Base-by-base conservation (phyloP, 2,888 invertebrate genomes). In the Leptinotarsa rubiginosa region DNA sequence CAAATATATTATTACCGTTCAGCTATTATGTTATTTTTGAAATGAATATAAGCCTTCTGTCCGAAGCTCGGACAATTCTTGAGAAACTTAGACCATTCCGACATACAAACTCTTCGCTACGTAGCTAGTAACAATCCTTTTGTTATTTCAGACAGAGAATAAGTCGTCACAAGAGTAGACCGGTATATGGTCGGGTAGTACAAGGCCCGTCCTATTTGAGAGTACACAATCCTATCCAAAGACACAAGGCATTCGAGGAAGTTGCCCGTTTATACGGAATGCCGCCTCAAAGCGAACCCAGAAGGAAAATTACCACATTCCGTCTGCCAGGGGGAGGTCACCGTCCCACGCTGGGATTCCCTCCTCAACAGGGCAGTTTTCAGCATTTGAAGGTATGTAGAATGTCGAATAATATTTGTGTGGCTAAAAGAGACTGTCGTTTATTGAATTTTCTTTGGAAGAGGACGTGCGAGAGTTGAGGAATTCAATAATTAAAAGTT, bases 111-210 rank as follows among this genome's bases (percentile, higher is more conserved):
- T 31, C 0, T 7, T 31, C 31, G 31, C 31, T 31, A 31, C 31
- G 7, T 7, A 4, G 7, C 1, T 31, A 7, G 31, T 31, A 31
- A 31, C 31, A 7, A 31, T 7, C 7, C 31, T 52, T 65, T 31
- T 64, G 56, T 76, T 74, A 18, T 79, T 81, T 31, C 73, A 90
- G 90, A 73, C 82, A 88, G 79, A 85, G 88, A 68, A 84, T 88
- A 84, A 84, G 87, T 41, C 83, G 87, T 70, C 86, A 87, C 79
- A 85, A 88, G 79, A 75, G 81, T 69, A 70, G 72, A 47, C 93
- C 93, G 52, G 91, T 95, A 2, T 95, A 92, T 84, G 95, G 95
- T 0, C 90, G 93, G 16, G 90, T 95, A 56, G 90, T 94, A 12
- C 93, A 92, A 81, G 92, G 93, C 77, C 94, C 94, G 0, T 89